Base-by-base conservation (phyloP, 2,888 invertebrate genomes). In the Aleiodes leptofemur region DNA sequence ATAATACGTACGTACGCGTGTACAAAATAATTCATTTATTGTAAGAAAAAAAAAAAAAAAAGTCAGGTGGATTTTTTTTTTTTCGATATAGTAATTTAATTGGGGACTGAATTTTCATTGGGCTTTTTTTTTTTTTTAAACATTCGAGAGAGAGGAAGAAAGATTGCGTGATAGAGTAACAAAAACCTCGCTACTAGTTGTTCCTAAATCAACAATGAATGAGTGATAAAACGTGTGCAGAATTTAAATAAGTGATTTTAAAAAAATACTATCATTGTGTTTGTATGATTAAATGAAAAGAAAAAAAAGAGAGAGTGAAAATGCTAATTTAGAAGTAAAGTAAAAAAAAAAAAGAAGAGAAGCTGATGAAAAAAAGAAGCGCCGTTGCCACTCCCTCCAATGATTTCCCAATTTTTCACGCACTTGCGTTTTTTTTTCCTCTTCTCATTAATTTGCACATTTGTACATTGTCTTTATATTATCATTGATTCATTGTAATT, bases 121-220 rank as follows among this genome's bases (percentile, higher is more conserved):
- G 6, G 11, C 16, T 31, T 61, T 50, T 48, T 64, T n/a, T 43
- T 31, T 61, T 48, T 55, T 61, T 9, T 48, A 51, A 9, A 43
- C 11, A 7, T 31, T 34, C 61, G 77, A 71, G 78, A 75, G 73
- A 75, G 71, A 73, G 76, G 69, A 73, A 72, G 76, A 64, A 69
- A 74, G 75, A 79, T 87, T 87, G 88, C 87, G 88, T 88, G 88
- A 88, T 88, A 88, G 87, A 88, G 87, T 88, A 87, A 88, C 87
- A 86, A 87, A 23, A 88, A 88, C 87, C 88, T 88, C 88, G 88
- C 88, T 88, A 87, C 86, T 88, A 88, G 88, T 87, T 88, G 88
- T 88, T 88, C 88, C 88, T 88, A 88, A 88, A 87, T 87, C 86
- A 87, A 88, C 86, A 86, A 88, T 87, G 88, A 86, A 85, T 87